Base-by-base conservation (phyloP, 1,140 invertebrate species). In the Drosophila lacteicornis region DNA sequence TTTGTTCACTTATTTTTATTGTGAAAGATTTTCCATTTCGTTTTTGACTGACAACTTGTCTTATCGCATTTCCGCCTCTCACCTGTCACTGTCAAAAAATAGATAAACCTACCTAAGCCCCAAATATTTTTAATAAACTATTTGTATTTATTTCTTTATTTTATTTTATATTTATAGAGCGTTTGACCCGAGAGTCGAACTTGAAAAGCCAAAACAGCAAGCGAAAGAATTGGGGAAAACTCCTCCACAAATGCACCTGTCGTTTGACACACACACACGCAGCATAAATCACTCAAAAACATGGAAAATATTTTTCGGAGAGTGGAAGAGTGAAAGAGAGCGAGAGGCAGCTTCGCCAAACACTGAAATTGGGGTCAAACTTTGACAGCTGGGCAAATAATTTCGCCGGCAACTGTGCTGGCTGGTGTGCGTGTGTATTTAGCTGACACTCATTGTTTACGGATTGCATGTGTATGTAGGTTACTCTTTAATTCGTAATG, bases 301-400 rank as follows among this genome's bases (percentile, higher is more conserved):
- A 80, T 60, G 67, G 65, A 76, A 84, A 83, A 77, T 90, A 75
- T 76, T 43, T 71, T 69, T 55, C 9, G 12, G 12, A 25, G 19
- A 42, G 59, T n/a, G 49, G 25, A 53, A 12, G 45, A 46, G 22
- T 25, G 22, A 25, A 25, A 25, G 22, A 25, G 22, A 25, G 22
- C 22, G 22, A 4, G 47, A 33, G 43, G 36, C 38, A 50, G 55
- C 51, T 56, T 56, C 27, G 57, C 25, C 43, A 46, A 75, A 71
- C 71, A 62, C 49, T 9, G 50, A 59, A 90, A 90, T 61, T 82
- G 86, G 73, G 85, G 85, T 90, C 85, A 91, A 79, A 80, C 85
- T 90, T 85, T 90, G 85, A 90, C 85, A 90, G 85, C 85, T 90
- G 85, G 79, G 86, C 85, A 90, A 90, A 90, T 90, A 90, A 91